Evolutionary conservation across 2,888 invertebrate genomes (phyloP).

Genomic region (Napeogenes inachia): DNA sequence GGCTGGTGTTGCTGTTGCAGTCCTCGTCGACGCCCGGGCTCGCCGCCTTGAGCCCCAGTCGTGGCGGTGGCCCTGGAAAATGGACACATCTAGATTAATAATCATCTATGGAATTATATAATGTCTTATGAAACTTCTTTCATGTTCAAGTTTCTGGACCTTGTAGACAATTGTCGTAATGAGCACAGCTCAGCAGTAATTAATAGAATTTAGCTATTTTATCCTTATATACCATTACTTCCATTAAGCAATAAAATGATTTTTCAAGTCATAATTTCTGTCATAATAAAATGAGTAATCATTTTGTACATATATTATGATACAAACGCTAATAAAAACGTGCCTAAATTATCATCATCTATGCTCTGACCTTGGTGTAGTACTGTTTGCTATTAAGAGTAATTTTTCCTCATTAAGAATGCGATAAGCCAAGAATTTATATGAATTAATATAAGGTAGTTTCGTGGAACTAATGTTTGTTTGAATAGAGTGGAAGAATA

Average conservation of each 20-base stretch:
- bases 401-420: neutral
- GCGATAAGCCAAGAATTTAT: slow-evolving; percentile 2
- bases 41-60: slow-evolving; percentile 75
- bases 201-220: no score
- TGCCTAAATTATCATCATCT: neutral
- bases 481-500: slow-evolving; percentile 12
- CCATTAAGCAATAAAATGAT: no score
- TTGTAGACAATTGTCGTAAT: no score
- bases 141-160: no score
- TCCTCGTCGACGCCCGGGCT: slow-evolving; percentile 74
- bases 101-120: no score
- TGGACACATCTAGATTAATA: slow-evolving; percentile 1
- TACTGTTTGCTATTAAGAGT: neutral
- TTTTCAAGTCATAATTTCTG: no score
- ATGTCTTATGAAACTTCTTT: no score
- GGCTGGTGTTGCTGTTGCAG: slow-evolving; percentile 74
- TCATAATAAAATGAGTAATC: neutral
- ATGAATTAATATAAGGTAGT: no score
- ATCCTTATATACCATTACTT: no score
- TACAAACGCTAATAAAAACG: neutral
- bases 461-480: slow-evolving; percentile 4
- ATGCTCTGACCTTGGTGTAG: neutral
- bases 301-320: neutral
- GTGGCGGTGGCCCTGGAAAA: slow-evolving; percentile 75
- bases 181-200: no score